Percentiles rank a stretch among this genome's conserved stretches.
These are phyloP conservation scores for Nasonia giraulti DNA, from an alignment of 1,140 invertebrate genomes.

Conservation along the genomic window DNA sequence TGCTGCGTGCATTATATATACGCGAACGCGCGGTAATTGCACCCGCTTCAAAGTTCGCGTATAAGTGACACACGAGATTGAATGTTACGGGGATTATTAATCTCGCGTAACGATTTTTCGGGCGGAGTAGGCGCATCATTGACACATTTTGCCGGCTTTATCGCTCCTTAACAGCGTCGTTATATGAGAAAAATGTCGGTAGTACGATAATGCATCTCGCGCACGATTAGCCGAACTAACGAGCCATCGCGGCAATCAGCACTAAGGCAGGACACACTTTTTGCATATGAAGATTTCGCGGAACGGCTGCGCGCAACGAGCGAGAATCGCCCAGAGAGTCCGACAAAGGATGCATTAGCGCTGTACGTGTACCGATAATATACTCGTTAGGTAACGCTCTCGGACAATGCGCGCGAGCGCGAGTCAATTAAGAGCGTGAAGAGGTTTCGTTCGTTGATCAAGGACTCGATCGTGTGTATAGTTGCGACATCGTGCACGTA, in stretches of 20 bases:
- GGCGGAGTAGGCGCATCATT: neutral
- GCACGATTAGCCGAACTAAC: neutral
- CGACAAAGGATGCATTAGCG: neutral
- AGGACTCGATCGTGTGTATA: neutral
- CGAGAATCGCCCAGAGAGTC: neutral
- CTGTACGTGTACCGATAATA: too few species aligned
- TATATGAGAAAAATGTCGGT: neutral
- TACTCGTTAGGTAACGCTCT: slow-evolving; percentile 25
- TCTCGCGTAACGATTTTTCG: too few species aligned
- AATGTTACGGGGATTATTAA: too few species aligned
- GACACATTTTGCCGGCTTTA: neutral
- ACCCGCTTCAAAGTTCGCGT: too few species aligned
- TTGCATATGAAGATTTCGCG: neutral
- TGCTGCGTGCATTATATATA: too few species aligned
- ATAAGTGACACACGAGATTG: too few species aligned
- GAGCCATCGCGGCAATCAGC: neutral
- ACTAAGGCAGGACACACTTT: neutral
- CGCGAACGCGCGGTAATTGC: too few species aligned
- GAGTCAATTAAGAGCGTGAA: too few species aligned
- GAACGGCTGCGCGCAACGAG: neutral
- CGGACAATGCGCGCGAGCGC: slow-evolving; percentile 7
- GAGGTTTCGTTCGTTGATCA: slow-evolving; percentile 37
- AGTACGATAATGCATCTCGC: neutral
- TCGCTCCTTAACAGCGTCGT: neutral
- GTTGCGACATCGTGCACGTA: slow-evolving; percentile 20